Percentiles rank a stretch among this genome's conserved stretches.
These are phyloP conservation scores for Heliocidaris tuberculata DNA, from an alignment of 35 echinoderm and acorn worm genomes.

Conservation along the genomic window DNA sequence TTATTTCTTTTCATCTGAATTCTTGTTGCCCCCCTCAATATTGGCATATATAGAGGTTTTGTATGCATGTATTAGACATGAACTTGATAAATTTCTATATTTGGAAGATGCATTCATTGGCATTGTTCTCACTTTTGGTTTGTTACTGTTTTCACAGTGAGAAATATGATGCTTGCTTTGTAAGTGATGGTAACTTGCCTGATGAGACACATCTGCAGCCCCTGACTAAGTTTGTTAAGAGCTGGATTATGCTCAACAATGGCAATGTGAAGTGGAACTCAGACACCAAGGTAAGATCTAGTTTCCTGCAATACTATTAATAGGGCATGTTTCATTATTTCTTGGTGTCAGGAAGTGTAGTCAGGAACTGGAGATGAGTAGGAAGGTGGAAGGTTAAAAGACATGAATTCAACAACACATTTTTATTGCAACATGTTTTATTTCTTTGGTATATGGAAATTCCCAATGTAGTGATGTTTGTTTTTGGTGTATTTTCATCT, in stretches of 20 bases:
- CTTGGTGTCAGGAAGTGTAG: not conserved
- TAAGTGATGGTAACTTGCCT: slow-evolving; percentile 85
- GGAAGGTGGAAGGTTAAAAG: no score
- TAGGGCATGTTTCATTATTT: no score
- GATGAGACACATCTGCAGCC: slow-evolving; percentile 89
- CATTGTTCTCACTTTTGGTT: not conserved
- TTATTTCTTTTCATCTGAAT: no score
- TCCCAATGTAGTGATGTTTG: no score
- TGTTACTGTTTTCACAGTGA: slow-evolving; percentile 12
- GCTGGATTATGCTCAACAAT: slow-evolving; percentile 80
- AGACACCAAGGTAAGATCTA: slow-evolving; percentile 67
- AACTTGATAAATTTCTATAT: no score
- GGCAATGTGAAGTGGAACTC: slow-evolving; percentile 66
- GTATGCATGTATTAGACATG: no score
- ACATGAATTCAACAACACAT: no score
- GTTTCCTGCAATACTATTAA: not conserved
- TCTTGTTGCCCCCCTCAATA: not conserved
- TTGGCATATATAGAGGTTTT: not conserved
- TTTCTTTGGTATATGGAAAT: no score
- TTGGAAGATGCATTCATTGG: no score
- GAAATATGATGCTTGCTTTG: slow-evolving; percentile 69
- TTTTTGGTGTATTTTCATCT: no score
- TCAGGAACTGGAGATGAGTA: not conserved
- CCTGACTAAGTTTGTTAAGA: slow-evolving; percentile 84
- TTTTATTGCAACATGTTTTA: no score